Evolutionary conservation across 2,113 vertebrate genomes (phyloP), one percentile per base, ranked within the genome.

Genomic region (Corvus moneduloides): DNA sequence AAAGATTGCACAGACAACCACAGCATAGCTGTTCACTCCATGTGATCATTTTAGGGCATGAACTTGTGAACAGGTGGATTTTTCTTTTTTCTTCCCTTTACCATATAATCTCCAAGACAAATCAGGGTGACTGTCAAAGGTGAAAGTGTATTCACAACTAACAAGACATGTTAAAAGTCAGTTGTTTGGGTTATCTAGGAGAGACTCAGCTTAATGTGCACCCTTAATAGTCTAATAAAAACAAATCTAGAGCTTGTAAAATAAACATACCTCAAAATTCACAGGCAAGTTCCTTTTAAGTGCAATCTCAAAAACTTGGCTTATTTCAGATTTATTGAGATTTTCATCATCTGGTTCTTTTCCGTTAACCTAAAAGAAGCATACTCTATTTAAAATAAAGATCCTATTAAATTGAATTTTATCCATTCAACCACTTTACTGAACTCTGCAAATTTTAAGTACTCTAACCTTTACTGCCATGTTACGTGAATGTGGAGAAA

Each of bases 261-360:
- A 96, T 96, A 97, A 96, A 94, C 98, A 97, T 98, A 99, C 99
- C 99, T 99, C 99, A 98, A 99, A 99, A 97, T 99, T 99, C 97
- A 99, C 99, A 97, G 99, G 98, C 97, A 99, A 98, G 97, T 99
- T 99, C 97, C 99, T 98, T 98, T 99, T 99, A 95, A 99, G 99
- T 97, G 99, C 99, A 98, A 99, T 99, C 98, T 99, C 99, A 98
- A 99, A 99, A 96, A 99, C 99, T 98, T 99, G 99, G 97, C 99
- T 99, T 97, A 99, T 99, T 99, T 99, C 99, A 73, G 99, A 99
- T 97, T 99, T 99, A 98, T 99, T 99, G 89, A 99, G 98, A 98
- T 99, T 99, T 97, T 99, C 99, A 97, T 99, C 99, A 97, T 98
- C 98, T 22, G 98, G 97, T 96, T 99, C 99, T 96, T 98, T 98